phyloP scores from a whole-genome alignment of 2,888 invertebrate genomes.

The Eupithecia abbreviata region DNA sequence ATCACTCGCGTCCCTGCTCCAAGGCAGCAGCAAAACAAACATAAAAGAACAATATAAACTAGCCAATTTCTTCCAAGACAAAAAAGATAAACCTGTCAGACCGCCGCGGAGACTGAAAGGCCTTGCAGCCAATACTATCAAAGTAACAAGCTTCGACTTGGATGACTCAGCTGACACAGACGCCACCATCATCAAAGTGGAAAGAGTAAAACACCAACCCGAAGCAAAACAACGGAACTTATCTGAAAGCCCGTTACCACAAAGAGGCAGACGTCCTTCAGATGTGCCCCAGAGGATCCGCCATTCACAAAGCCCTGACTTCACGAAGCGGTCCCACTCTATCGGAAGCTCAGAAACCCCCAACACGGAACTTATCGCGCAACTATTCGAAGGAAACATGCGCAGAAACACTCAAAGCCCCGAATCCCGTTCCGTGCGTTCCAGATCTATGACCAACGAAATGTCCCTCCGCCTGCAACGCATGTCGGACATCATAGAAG shows the following conservation, averaged over 20 bases:
- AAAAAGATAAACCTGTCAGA: constrained; percentile 54
- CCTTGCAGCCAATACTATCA: constrained; percentile 60
- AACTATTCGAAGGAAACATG: constrained; percentile 67
- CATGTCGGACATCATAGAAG: constrained; percentile 73
- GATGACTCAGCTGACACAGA: constrained; percentile 69
- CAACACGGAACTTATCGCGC: constrained; percentile 66
- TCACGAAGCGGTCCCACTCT: constrained; percentile 63
- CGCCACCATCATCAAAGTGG: constrained; percentile 56
- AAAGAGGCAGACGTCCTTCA: constrained; percentile 57
- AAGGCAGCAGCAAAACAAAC: constrained; percentile 60
- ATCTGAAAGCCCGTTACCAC: constrained; percentile 44
- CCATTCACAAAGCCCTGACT: constrained; percentile 62
- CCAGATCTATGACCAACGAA: constrained; percentile 61
- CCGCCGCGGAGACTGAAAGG: constrained; percentile 68
- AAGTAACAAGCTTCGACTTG: constrained; percentile 55
- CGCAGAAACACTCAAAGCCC: constrained; percentile 65
- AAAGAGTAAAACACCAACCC: constrained; percentile 43
- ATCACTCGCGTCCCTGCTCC: constrained; percentile 65
- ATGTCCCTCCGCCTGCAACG: constrained; percentile 66
- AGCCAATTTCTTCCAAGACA: constrained; percentile 60
- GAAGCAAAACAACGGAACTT: constrained; percentile 27
- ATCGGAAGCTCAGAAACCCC: constrained; percentile 60
- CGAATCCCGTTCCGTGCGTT: constrained; percentile 55
- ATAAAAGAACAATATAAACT: constrained; percentile 53
- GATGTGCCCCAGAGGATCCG: constrained; percentile 54